Conservation (phyloP, 2,113 vertebrate genomes). For the Campylomormyrus numenius region DNA sequence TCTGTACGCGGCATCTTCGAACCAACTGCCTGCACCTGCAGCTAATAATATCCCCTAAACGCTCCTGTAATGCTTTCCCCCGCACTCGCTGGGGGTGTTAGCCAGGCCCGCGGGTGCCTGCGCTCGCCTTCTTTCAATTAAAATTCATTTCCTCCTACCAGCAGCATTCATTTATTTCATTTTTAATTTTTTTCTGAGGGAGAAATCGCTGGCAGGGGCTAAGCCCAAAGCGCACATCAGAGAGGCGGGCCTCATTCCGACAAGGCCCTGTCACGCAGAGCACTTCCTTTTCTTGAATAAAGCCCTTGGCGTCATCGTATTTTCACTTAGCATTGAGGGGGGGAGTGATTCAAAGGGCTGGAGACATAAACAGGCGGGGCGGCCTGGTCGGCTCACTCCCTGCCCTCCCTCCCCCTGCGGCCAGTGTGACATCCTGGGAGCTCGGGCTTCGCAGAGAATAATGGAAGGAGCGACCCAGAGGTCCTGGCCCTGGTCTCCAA, state of each 20-base stretch:
- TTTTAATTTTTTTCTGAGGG: background rate
- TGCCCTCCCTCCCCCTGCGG: background rate
- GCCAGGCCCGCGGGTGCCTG: background rate
- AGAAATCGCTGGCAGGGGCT: background rate
- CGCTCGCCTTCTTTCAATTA: background rate
- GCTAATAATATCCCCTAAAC: background rate
- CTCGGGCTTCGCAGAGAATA: background rate
- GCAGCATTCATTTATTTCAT: background rate
- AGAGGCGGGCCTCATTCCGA: background rate
- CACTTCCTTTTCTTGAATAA: background rate
- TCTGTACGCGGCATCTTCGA: background rate
- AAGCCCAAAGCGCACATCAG: background rate
- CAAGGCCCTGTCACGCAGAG: background rate
- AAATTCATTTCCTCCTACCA: conserved; percentile 4
- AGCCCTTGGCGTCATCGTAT: background rate
- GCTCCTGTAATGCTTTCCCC: background rate
- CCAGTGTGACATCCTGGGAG: background rate
- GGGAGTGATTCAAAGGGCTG: background rate
- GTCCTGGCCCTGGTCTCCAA: background rate
- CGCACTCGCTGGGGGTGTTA: background rate
- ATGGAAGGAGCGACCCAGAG: background rate
- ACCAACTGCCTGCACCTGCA: background rate
- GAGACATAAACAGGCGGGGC: background rate
- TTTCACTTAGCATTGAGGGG: background rate
- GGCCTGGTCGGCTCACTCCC: no score